Conservation (phyloP, 2,797 vertebrate genomes). For the Vespertilio murinus region DNA sequence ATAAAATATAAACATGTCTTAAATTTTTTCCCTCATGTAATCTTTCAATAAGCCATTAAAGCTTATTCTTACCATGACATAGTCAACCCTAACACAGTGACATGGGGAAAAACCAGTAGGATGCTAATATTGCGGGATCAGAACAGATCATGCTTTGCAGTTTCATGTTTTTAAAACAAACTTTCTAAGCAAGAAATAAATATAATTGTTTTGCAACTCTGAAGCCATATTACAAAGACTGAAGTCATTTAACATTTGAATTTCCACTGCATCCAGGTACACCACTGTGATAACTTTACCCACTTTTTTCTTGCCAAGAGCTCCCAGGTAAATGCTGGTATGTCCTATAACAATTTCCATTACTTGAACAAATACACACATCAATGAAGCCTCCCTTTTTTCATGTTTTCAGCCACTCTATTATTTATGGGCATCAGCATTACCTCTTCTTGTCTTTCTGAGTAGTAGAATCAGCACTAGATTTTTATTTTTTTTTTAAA, state of each 20-base stretch:
- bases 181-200: conserved; percentile 52
- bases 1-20: neutral
- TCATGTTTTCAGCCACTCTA: neutral
- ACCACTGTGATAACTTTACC: neutral
- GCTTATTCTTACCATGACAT: neutral
- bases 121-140: neutral
- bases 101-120: neutral
- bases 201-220: neutral
- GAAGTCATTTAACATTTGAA: neutral
- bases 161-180: conserved; percentile 32
- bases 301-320: neutral
- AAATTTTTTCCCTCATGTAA: neutral
- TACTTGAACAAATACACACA: neutral
- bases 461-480: neutral
- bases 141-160: neutral
- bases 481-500: neutral
- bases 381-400: neutral
- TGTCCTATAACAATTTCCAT: neutral
- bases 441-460: neutral
- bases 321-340: neutral
- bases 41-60: conserved; percentile 22
- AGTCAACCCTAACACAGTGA: neutral
- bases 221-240: conserved; percentile 27
- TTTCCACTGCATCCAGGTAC: neutral
- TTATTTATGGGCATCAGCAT: neutral